Percentiles rank a stretch among this genome's conserved stretches.
phyloP scores from a whole-genome alignment of 2,113 vertebrate genomes.

The Varanus komodoensis region DNA sequence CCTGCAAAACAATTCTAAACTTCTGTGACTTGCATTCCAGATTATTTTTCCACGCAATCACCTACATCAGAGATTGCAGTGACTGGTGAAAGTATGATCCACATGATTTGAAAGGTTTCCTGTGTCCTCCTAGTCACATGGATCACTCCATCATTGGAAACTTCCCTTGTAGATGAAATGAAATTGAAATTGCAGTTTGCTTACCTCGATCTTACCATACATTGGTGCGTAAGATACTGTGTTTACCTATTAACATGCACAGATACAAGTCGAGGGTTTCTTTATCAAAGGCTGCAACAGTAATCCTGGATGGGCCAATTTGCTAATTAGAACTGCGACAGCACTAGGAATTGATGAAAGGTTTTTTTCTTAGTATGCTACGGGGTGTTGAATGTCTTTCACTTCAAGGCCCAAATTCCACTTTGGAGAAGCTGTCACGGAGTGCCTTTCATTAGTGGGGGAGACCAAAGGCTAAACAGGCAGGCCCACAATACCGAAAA shows the following conservation, averaged over 20 bases:
- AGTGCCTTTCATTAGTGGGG: no score
- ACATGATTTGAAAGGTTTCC: conserved; percentile 13
- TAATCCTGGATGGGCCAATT: background rate
- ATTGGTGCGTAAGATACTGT: background rate
- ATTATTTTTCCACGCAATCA: background rate
- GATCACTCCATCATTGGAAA: fast-evolving
- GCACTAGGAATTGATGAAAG: background rate
- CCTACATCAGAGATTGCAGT: conserved; percentile 2
- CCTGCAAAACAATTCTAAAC: background rate
- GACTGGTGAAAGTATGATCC: background rate
- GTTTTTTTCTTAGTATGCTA: background rate
- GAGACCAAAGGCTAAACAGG: no score
- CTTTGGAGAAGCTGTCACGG: no score
- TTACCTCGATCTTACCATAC: background rate
- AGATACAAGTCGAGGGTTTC: background rate
- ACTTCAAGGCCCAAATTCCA: no score
- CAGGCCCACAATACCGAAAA: no score
- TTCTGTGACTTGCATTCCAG: conserved; percentile 20
- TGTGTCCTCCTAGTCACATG: background rate
- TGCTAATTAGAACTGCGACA: background rate
- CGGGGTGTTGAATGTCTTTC: no score
- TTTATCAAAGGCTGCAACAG: background rate
- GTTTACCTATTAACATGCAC: conserved; percentile 6
- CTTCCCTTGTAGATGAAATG: conserved; percentile 2
- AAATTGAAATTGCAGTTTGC: background rate